Evolutionary conservation across 2,113 vertebrate species (phyloP).

Genomic region (Platichthys stellatus): DNA sequence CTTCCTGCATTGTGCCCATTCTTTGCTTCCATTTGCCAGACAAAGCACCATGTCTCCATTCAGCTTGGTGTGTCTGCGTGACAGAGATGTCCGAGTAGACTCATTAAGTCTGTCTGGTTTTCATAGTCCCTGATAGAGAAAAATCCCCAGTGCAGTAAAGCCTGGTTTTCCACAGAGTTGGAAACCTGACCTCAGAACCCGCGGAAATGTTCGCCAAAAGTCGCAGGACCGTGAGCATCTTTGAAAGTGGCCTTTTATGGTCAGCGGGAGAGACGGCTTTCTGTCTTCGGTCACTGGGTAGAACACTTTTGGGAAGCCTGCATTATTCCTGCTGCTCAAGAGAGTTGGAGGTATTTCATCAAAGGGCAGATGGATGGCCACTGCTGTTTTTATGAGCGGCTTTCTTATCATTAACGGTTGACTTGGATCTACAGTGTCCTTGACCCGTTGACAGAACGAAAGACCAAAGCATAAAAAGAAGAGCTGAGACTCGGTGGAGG

Average conservation of each 20-base stretch:
- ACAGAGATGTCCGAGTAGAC: conserved; percentile 11
- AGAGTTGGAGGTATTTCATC: conserved; percentile 48
- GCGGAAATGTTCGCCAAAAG: conserved; percentile 48
- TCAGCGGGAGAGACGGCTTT: conserved; percentile 42
- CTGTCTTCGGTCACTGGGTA: conserved; percentile 48
- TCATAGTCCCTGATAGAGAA: conserved; percentile 24
- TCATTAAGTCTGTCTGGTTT: background rate
- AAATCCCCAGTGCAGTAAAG: conserved; percentile 24
- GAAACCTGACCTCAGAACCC: conserved; percentile 50
- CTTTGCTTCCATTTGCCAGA: conserved; percentile 24
- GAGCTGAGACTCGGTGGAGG: background rate
- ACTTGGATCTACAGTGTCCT: conserved; percentile 4
- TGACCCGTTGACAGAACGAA: conserved; percentile 17
- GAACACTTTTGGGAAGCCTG: conserved; percentile 47
- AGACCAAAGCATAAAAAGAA: background rate
- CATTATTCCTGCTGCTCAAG: conserved; percentile 30
- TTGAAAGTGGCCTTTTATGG: conserved; percentile 76
- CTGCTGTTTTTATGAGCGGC: conserved; percentile 27
- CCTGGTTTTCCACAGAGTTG: conserved; percentile 27
- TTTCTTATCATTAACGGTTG: conserved; percentile 26
- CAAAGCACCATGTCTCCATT: conserved; percentile 25
- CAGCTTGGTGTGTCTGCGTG: background rate
- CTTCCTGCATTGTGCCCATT: conserved; percentile 15
- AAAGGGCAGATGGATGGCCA: conserved; percentile 25
- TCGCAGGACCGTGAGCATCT: conserved; percentile 41